Percentiles rank a stretch among this genome's conserved stretches.
Conservation (phyloP, 1,140 invertebrate genomes). For the Glomeris maerens region DNA sequence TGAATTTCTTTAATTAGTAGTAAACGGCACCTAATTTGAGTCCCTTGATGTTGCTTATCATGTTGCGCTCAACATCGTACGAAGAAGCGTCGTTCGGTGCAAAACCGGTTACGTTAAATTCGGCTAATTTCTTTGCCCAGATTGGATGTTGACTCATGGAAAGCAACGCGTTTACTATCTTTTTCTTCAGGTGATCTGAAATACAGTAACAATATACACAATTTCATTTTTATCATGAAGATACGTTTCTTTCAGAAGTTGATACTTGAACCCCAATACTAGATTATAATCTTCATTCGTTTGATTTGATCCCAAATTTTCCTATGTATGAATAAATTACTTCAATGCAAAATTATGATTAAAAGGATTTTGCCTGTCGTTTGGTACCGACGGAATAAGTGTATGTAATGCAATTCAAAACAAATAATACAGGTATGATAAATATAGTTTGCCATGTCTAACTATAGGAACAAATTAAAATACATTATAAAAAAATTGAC, state of each 20-base stretch:
- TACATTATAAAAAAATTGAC: background rate
- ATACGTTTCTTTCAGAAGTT: background rate
- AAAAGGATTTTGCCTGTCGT: too few relatives aligned
- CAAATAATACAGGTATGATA: too few relatives aligned
- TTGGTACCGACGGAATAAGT: too few relatives aligned
- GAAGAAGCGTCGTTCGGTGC: constrained; percentile 32
- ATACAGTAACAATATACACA: background rate
- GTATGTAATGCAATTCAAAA: too few relatives aligned
- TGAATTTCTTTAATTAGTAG: too few relatives aligned
- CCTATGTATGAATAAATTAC: too few relatives aligned
- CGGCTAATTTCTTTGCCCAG: constrained; percentile 36
- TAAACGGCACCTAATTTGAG: constrained; percentile 39
- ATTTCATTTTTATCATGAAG: background rate
- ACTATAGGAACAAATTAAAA: too few relatives aligned
- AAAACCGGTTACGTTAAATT: constrained; percentile 39
- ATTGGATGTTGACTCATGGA: constrained; percentile 27
- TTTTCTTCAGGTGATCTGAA: constrained; percentile 34
- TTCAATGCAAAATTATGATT: too few relatives aligned
- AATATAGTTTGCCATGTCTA: too few relatives aligned
- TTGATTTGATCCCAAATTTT: background rate
- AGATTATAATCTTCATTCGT: background rate
- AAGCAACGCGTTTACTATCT: constrained; percentile 34
- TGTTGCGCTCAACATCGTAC: constrained; percentile 37
- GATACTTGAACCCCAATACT: background rate
- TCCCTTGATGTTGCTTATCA: constrained; percentile 35